Conservation (phyloP, 2,797 vertebrate species). For the Sarcoramphus papa region DNA sequence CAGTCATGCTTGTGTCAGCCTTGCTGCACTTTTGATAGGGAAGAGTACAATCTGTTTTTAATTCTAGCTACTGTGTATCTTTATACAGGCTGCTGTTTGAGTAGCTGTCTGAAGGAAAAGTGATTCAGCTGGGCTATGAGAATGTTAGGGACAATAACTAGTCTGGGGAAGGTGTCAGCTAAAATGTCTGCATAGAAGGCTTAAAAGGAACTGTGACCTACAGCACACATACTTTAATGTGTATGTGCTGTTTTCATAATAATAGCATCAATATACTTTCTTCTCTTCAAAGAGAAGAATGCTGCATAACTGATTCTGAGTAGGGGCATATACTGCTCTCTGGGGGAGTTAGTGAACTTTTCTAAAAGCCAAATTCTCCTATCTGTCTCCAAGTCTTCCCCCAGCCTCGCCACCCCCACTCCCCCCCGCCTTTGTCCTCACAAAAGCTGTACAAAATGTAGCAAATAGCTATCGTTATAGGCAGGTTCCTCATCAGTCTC, state of each 20-base stretch:
- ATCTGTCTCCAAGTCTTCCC: neutral
- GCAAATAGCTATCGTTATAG: neutral
- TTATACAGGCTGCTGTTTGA: neutral
- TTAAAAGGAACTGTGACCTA: neutral
- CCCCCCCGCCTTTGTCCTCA: neutral
- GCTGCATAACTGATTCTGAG: neutral
- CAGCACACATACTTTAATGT: neutral
- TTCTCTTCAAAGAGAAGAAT: neutral
- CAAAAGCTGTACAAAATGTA: neutral
- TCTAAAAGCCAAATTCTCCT: neutral
- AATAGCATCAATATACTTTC: neutral
- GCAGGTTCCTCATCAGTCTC: neutral
- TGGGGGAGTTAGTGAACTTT: neutral
- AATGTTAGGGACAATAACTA: neutral
- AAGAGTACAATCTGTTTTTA: neutral
- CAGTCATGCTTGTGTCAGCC: neutral
- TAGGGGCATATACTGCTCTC: neutral
- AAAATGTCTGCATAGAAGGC: neutral
- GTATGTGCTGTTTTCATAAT: neutral
- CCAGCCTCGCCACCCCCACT: neutral
- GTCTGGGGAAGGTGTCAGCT: neutral
- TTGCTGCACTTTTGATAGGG: neutral
- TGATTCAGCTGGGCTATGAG: neutral
- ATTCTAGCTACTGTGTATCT: neutral
- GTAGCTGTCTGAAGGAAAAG: neutral